A percentile compares a stretch with the other conserved stretches of the same genome.
These are phyloP conservation scores for Rotaria magnacalcarata DNA, from an alignment of 2,888 invertebrate species.

Conservation along the genomic window DNA sequence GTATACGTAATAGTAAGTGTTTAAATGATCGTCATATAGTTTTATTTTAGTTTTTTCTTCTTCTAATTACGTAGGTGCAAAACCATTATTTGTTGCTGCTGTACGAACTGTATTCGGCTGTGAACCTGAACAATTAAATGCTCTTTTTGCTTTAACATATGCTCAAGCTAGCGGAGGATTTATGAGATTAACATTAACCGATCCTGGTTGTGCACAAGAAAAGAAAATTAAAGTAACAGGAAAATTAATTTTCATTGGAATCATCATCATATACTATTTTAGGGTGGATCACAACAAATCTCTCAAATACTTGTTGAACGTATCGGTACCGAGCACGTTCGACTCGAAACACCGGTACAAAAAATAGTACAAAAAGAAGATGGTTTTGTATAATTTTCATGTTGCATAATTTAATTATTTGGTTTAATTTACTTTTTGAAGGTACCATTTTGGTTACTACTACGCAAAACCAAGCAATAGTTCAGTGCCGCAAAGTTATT, in stretches of 20 bases:
- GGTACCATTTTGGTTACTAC: conserved; percentile 48
- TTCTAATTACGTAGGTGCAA: conserved; percentile 50
- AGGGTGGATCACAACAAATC: conserved; percentile 47
- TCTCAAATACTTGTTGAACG: conserved; percentile 40
- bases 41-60: no score
- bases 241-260: not conserved
- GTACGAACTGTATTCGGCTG: conserved; percentile 54
- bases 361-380: conserved; percentile 39
- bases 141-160: conserved; percentile 55
- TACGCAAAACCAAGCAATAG: conserved; percentile 49
- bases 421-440: not conserved
- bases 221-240: conserved; percentile 53
- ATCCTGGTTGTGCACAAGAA: conserved; percentile 53
- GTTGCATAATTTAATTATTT: no score
- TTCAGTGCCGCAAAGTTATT: conserved; percentile 51
- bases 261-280: not conserved
- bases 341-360: conserved; percentile 31
- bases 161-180: conserved; percentile 53
- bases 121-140: conserved; percentile 55
- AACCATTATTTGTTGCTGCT: conserved; percentile 51
- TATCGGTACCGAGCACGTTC: conserved; percentile 17
- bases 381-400: not conserved
- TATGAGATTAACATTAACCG: conserved; percentile 48
- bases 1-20: conserved; percentile 49
- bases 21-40: not conserved